Conservation (phyloP, 2,113 vertebrate species). For the Tauraco erythrolophus region DNA sequence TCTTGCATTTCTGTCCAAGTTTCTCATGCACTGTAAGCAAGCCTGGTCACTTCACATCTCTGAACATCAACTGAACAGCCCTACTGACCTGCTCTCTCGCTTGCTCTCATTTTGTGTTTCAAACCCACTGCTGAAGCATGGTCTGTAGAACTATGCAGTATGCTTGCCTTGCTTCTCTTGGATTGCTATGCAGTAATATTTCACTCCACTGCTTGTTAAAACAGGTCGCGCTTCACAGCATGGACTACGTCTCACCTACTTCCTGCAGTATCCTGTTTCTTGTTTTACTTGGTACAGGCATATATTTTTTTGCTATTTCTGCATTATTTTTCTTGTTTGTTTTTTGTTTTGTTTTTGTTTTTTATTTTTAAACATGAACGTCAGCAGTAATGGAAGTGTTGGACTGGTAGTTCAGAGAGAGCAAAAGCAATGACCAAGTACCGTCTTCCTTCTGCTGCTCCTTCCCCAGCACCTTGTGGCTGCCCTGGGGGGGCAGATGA, state of each 20-base stretch:
- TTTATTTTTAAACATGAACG: not conserved
- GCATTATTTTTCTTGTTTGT: not conserved
- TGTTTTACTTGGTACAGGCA: not conserved
- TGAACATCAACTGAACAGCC: not conserved
- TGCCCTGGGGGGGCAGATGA: not conserved
- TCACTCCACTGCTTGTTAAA: not conserved
- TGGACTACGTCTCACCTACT: not conserved
- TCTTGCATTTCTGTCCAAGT: not conserved
- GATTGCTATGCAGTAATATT: not conserved
- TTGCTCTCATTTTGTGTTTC: not conserved
- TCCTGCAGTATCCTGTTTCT: not conserved
- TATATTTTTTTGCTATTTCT: not conserved
- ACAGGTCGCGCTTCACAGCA: not conserved
- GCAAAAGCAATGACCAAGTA: not conserved
- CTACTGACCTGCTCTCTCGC: rapidly evolving
- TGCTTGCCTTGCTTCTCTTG: not conserved
- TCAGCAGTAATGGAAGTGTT: not conserved
- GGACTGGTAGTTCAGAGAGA: not conserved
- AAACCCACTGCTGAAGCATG: not conserved
- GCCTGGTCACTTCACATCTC: not conserved
- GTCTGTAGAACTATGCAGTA: not conserved
- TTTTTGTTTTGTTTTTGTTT: not conserved
- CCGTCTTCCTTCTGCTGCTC: not conserved
- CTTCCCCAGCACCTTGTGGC: not conserved
- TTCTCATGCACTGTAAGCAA: not conserved